Percentiles rank a stretch among this genome's conserved stretches.
These are phyloP conservation scores for Carollia perspicillata DNA, from an alignment of 2,113 vertebrate species.

Conservation along the genomic window DNA sequence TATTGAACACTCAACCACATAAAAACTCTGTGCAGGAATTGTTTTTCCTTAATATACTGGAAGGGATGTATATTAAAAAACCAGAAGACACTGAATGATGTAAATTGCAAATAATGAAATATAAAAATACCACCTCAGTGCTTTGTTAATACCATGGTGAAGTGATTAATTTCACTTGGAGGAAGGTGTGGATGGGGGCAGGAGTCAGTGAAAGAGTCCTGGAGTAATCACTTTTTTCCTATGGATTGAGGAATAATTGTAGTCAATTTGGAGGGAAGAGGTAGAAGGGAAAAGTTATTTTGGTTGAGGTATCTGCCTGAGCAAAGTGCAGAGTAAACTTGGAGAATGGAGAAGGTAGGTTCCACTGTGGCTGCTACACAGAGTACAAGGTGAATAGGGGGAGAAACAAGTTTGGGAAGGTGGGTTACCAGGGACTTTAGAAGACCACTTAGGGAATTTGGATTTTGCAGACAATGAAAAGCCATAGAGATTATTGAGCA, in stretches of 20 bases:
- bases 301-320: background rate
- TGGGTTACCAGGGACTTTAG: background rate
- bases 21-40: slow-evolving; percentile 9
- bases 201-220: background rate
- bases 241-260: slow-evolving; percentile 22
- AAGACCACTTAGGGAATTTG: background rate
- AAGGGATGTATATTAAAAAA: background rate
- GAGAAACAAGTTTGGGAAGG: background rate
- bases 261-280: background rate
- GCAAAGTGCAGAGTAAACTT: background rate
- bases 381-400: background rate
- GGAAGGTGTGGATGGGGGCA: background rate
- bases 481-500: slow-evolving; percentile 20
- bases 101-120: slow-evolving; percentile 29
- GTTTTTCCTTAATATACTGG: background rate
- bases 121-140: background rate
- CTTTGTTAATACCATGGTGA: background rate
- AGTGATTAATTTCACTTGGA: slow-evolving; percentile 33
- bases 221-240: background rate
- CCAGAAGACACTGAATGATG: background rate
- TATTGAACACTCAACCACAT: slow-evolving; percentile 25
- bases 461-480: slow-evolving; percentile 17
- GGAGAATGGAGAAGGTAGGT: background rate
- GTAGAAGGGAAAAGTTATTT: background rate
- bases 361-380: background rate